Evolutionary conservation across 2,797 vertebrate genomes (phyloP).

Genomic region (Parambassis ranga): DNA sequence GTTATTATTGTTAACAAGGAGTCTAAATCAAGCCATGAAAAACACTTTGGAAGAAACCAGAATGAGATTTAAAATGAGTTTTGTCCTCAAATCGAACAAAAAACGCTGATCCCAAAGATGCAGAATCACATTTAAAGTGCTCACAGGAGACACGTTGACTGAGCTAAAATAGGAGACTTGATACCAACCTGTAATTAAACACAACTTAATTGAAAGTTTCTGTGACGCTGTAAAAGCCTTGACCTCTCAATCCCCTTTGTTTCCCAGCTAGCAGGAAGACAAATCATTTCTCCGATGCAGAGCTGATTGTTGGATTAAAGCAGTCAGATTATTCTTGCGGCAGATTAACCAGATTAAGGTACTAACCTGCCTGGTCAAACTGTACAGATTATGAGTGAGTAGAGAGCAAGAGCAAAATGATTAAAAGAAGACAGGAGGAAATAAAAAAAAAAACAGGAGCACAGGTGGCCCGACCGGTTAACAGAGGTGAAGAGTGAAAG

Average conservation of each 20-base stretch:
- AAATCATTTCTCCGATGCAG: background rate
- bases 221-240: background rate
- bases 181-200: conserved; percentile 12
- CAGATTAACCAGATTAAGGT: conserved; percentile 61
- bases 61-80: conserved; percentile 42
- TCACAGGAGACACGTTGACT: background rate
- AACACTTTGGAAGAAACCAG: conserved; percentile 28
- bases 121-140: background rate
- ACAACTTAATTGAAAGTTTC: conserved; percentile 26
- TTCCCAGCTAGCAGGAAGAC: background rate
- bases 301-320: conserved; percentile 40
- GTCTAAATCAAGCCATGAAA: conserved; percentile 36
- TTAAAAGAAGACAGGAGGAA: conserved; percentile 10
- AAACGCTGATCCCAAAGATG: too few species aligned
- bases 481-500: conserved; percentile 46
- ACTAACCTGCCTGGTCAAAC: conserved; percentile 39
- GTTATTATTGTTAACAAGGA: conserved; percentile 53
- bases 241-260: conserved; percentile 5
- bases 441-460: conserved; percentile 24
- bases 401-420: background rate
- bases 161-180: background rate
- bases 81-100: too few species aligned
- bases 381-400: conserved; percentile 15
- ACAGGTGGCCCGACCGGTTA: conserved; percentile 54
- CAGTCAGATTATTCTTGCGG: conserved; percentile 51